Percentiles rank a stretch among this genome's conserved stretches.
Conservation (phyloP, 2,113 vertebrate genomes). For the Lepus timidus region DNA sequence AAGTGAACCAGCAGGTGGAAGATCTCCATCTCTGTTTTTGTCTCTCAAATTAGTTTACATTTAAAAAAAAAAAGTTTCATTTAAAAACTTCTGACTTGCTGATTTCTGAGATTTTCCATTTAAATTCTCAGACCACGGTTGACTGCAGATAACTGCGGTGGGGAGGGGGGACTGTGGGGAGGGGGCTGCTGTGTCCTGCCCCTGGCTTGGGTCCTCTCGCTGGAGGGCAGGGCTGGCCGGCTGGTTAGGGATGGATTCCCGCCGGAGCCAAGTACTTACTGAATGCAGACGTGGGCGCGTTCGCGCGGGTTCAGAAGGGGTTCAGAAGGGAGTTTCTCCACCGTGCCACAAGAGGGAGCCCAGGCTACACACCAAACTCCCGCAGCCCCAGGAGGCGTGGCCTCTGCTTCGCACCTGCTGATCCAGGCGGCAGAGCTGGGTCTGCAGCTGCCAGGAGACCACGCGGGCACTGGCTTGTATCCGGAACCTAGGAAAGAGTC, state of each 20-base stretch:
- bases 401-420: neutral
- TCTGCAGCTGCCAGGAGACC: neutral
- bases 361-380: neutral
- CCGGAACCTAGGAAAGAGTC: too few relatives aligned
- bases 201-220: too few relatives aligned
- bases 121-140: neutral
- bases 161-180: neutral
- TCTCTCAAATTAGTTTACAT: too few relatives aligned
- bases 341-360: neutral
- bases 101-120: neutral
- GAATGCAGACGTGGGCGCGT: neutral
- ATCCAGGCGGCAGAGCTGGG: too few relatives aligned
- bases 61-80: too few relatives aligned
- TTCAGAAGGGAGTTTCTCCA: neutral
- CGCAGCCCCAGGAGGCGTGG: rapidly evolving
- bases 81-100: neutral
- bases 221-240: rapidly evolving
- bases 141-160: neutral
- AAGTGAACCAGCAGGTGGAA: too few relatives aligned
- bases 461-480: too few relatives aligned
- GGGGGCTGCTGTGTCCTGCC: too few relatives aligned
- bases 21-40: too few relatives aligned
- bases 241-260: too few relatives aligned
- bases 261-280: too few relatives aligned
- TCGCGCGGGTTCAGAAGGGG: too few relatives aligned